Conservation (phyloP, 2,797 vertebrate species). For the Xenopus petersii region DNA sequence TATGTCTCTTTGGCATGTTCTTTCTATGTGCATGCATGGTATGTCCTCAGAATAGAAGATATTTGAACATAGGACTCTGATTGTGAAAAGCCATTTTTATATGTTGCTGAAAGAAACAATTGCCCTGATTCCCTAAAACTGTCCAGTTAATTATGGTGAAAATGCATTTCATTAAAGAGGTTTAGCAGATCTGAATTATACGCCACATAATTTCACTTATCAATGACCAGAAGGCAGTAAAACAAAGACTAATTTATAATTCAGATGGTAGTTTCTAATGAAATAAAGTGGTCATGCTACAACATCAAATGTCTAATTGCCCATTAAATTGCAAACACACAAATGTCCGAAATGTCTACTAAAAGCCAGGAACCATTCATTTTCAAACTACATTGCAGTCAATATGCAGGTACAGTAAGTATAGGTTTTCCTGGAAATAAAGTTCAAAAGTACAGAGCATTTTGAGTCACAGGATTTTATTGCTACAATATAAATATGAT, state of each 20-base stretch:
- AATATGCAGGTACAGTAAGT: conserved; percentile 4
- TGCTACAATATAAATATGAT: too few species aligned
- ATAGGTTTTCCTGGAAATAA: background rate
- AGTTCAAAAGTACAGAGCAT: too few species aligned
- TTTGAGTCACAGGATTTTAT: too few species aligned
- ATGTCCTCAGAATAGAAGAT: too few species aligned
- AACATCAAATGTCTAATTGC: conserved; percentile 32
- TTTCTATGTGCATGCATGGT: too few species aligned
- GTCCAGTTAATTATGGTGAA: conserved; percentile 29
- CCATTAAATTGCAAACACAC: conserved; percentile 33
- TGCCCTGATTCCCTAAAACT: background rate
- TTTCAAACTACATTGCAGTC: conserved; percentile 10
- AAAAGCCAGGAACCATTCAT: conserved; percentile 20
- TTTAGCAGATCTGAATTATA: conserved; percentile 32
- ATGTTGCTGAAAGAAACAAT: background rate
- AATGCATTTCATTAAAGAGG: conserved; percentile 30
- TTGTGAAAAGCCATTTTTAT: too few species aligned
- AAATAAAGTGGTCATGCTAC: conserved; percentile 27
- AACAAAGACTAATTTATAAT: conserved; percentile 42
- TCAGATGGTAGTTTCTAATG: conserved; percentile 40
- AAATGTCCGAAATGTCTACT: conserved; percentile 33
- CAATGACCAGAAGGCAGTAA: conserved; percentile 38
- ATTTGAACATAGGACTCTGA: too few species aligned
- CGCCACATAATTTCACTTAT: conserved; percentile 37
- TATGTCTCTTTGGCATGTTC: too few species aligned